phyloP scores from a whole-genome alignment of 2,113 vertebrate genomes.

The Pteruthius melanotis region DNA sequence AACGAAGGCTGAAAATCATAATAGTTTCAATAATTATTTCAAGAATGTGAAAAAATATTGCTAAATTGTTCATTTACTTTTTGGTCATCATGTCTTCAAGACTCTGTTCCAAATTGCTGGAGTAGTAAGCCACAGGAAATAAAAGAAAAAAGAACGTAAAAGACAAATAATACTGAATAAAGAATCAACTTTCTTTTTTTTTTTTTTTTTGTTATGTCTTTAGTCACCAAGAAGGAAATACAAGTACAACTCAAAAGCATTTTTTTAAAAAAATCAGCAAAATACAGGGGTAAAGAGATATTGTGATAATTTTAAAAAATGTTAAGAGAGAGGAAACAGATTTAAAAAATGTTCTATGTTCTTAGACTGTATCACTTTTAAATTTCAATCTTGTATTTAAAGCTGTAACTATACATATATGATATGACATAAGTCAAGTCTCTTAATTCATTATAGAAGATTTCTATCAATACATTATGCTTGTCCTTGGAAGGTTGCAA shows the following conservation, averaged over 20 bases:
- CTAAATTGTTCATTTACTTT: background rate
- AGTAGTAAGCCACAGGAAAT: background rate
- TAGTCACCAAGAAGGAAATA: background rate
- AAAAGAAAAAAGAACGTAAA: accelerated
- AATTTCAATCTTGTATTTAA: background rate
- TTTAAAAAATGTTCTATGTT: background rate
- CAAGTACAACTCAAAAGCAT: background rate
- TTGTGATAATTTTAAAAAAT: no score
- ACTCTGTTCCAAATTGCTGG: background rate
- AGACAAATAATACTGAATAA: background rate
- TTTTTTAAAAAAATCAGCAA: background rate
- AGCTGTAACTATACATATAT: background rate
- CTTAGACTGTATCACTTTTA: background rate
- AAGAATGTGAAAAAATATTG: background rate
- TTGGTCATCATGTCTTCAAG: background rate
- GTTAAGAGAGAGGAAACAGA: background rate
- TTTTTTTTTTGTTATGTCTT: no score
- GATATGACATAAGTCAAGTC: background rate
- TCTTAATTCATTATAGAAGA: background rate
- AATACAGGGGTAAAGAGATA: background rate
- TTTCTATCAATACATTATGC: background rate
- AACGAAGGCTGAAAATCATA: accelerated
- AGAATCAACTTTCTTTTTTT: background rate
- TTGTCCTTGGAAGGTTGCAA: background rate
- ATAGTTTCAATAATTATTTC: background rate